These are phyloP conservation scores for Plectus sambesii DNA, from an alignment of 1,140 invertebrate genomes.

Conservation along the genomic window DNA sequence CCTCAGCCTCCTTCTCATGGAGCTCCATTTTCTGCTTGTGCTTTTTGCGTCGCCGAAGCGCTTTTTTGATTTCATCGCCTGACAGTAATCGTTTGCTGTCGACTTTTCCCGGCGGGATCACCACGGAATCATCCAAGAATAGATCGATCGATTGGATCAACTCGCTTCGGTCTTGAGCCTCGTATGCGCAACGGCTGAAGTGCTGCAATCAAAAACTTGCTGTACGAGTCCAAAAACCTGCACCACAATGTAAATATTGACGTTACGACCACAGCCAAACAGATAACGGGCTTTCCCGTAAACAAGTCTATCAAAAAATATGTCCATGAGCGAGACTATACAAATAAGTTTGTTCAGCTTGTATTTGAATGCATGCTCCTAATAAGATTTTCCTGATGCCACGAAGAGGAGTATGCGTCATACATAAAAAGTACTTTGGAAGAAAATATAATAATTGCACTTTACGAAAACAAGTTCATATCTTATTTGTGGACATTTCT, in stretches of 20 bases:
- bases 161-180: conserved; percentile 36
- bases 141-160: conserved; percentile 46
- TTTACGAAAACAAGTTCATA: too few species aligned
- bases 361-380: too few species aligned
- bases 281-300: conserved; percentile 5
- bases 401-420: too few species aligned
- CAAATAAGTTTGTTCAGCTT: too few species aligned
- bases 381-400: too few species aligned
- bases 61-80: conserved; percentile 27
- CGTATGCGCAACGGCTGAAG: conserved; percentile 46
- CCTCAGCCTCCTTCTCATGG: conserved; percentile 14
- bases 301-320: conserved; percentile 10
- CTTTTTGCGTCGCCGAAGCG: conserved; percentile 20
- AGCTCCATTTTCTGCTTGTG: too few species aligned
- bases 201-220: conserved; percentile 25
- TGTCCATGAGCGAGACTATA: conserved; percentile 44
- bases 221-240: conserved; percentile 9
- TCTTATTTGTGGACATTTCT: too few species aligned
- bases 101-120: conserved; percentile 48
- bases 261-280: conserved; percentile 4
- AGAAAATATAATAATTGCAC: too few species aligned
- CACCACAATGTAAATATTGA: background rate
- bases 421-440: too few species aligned
- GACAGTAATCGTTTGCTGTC: conserved; percentile 24
- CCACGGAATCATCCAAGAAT: conserved; percentile 46